Conservation (phyloP, 2,113 vertebrate genomes). For the Psilopsiagon aymara region DNA sequence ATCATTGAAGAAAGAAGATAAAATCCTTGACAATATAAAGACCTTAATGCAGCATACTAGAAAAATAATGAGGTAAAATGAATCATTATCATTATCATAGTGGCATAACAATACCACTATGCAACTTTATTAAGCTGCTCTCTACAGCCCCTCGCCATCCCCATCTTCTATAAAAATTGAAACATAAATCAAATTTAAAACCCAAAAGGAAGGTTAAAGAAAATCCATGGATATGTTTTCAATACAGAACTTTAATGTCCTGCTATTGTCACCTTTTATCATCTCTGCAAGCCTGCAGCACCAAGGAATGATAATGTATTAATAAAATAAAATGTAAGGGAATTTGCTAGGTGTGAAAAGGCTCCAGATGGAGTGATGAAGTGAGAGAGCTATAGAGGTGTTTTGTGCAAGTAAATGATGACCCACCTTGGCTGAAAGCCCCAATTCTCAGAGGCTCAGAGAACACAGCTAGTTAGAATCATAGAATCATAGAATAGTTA, state of each 20-base stretch:
- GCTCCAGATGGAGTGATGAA: not conserved
- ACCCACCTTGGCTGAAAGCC: not conserved
- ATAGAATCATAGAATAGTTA: too few relatives aligned
- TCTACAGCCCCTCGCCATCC: not conserved
- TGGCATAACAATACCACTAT: not conserved
- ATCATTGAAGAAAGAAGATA: not conserved
- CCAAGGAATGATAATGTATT: not conserved
- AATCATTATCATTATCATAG: conserved; percentile 16
- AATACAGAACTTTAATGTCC: not conserved
- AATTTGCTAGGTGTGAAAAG: not conserved
- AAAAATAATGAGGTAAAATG: conserved; percentile 30
- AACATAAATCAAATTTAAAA: not conserved
- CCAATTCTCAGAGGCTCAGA: not conserved
- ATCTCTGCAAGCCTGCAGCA: not conserved
- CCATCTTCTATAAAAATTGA: not conserved
- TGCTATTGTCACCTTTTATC: not conserved
- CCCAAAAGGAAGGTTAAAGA: not conserved
- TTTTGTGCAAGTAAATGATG: not conserved
- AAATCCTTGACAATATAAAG: not conserved
- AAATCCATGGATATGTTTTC: not conserved
- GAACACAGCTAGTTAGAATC: not conserved
- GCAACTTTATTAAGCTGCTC: conserved; percentile 3
- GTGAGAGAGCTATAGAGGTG: not conserved
- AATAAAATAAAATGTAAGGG: not conserved
- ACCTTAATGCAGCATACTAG: not conserved